phyloP scores from a whole-genome alignment of 2,888 invertebrate genomes.

The Callosobruchus maculatus region DNA sequence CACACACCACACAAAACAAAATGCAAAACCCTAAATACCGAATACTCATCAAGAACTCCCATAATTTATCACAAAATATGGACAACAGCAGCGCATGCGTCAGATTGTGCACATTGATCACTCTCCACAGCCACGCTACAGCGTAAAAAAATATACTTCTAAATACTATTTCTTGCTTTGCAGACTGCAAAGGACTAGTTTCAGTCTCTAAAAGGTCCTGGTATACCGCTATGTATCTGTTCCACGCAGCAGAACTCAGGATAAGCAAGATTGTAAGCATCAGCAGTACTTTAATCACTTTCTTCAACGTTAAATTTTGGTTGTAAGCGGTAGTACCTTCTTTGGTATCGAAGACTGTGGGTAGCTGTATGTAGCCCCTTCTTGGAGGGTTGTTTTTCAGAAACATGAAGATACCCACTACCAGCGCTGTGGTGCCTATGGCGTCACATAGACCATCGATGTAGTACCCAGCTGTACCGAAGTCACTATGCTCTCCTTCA shows the following conservation, averaged over 20 bases:
- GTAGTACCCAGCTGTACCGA: slow-evolving; percentile 77
- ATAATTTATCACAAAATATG: slow-evolving; percentile 77
- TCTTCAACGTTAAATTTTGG: slow-evolving; percentile 64
- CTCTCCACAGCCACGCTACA: slow-evolving; percentile 71
- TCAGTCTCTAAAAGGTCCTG: slow-evolving; percentile 70
- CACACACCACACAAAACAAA: slow-evolving; percentile 62
- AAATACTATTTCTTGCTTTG: slow-evolving; percentile 60
- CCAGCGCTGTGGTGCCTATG: slow-evolving; percentile 68
- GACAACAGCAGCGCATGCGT: slow-evolving; percentile 71
- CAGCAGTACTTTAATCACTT: slow-evolving; percentile 62
- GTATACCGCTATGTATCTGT: slow-evolving; percentile 77
- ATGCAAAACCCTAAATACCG: slow-evolving; percentile 71
- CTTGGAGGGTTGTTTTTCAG: slow-evolving; percentile 70
- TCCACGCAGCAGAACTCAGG: slow-evolving; percentile 77
- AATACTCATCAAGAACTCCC: slow-evolving; percentile 69
- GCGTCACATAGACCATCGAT: slow-evolving; percentile 81
- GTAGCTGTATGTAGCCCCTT: slow-evolving; percentile 68
- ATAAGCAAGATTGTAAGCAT: slow-evolving; percentile 69
- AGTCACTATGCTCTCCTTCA: slow-evolving; percentile 73
- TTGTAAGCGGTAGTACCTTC: slow-evolving; percentile 62
- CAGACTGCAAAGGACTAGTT: slow-evolving; percentile 53
- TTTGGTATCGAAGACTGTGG: slow-evolving; percentile 51
- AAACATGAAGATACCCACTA: slow-evolving; percentile 66
- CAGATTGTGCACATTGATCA: slow-evolving; percentile 75
- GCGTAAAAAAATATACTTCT: slow-evolving; percentile 72